These are phyloP conservation scores for Phasianus colchicus DNA, from an alignment of 2,113 vertebrate genomes.

Conservation along the genomic window DNA sequence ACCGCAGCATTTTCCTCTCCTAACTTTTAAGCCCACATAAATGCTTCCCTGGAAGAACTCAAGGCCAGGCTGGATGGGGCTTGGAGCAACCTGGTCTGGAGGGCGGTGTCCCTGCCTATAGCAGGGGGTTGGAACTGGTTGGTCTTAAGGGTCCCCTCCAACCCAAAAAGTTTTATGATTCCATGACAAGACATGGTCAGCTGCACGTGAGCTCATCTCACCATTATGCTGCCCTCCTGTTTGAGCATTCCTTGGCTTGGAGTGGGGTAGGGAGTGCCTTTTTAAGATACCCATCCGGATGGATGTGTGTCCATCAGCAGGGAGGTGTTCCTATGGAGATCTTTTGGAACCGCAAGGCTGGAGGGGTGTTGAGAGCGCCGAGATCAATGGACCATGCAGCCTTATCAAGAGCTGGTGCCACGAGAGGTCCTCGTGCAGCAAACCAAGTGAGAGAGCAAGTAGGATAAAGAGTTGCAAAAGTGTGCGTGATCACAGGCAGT, in stretches of 20 bases:
- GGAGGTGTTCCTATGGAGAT: neutral
- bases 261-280: no score
- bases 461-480: neutral
- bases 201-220: conserved; percentile 51
- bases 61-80: no score
- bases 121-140: no score
- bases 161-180: no score
- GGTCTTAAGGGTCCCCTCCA: no score
- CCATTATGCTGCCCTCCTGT: conserved; percentile 41
- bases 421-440: neutral
- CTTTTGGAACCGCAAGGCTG: neutral
- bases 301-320: neutral
- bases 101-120: no score
- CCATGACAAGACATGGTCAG: no score
- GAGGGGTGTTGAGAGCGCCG: neutral
- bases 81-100: no score
- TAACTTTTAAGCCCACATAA: conserved; percentile 58
- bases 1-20: conserved; percentile 54
- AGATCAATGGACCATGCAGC: neutral
- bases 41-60: neutral
- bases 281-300: no score
- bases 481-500: neutral
- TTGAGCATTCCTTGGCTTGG: neutral
- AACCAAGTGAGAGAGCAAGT: neutral
- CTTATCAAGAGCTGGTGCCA: neutral